Conservation (phyloP, 1,140 invertebrate genomes). For the Geopemphigus sp. region DNA sequence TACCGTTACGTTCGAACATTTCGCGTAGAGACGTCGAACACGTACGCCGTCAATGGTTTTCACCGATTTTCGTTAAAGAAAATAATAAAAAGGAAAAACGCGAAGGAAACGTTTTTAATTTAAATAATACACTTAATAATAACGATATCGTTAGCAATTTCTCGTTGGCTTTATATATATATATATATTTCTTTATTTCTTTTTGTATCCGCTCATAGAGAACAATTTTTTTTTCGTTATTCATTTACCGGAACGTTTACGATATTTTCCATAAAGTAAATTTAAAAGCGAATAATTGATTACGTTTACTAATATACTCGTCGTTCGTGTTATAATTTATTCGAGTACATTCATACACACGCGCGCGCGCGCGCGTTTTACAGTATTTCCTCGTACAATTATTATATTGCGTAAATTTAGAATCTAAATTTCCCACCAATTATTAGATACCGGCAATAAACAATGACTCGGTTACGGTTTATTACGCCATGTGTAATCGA, state of each 20-base stretch:
- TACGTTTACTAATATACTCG: not conserved
- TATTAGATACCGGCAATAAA: not conserved
- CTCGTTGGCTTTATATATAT: too few relatives aligned
- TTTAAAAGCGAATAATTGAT: slow-evolving; percentile 24
- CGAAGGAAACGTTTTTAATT: too few relatives aligned
- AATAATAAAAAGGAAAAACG: too few relatives aligned
- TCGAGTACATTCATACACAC: slow-evolving; percentile 7
- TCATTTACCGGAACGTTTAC: not conserved
- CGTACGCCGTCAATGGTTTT: not conserved
- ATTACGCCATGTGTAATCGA: slow-evolving; percentile 10
- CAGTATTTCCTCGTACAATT: not conserved
- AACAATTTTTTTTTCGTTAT: too few relatives aligned
- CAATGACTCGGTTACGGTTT: slow-evolving; percentile 8
- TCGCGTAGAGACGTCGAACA: too few relatives aligned
- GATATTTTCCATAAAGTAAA: slow-evolving; percentile 1
- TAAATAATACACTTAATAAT: too few relatives aligned
- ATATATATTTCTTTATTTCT: too few relatives aligned
- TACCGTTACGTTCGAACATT: too few relatives aligned
- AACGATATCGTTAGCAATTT: too few relatives aligned
- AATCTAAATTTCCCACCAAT: slow-evolving; percentile 31
- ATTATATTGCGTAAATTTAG: slow-evolving; percentile 18
- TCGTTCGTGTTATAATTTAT: slow-evolving; percentile 1
- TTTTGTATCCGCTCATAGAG: too few relatives aligned
- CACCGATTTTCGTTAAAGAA: not conserved
- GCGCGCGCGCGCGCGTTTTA: too few relatives aligned